Base-by-base conservation (phyloP, 2,113 vertebrate genomes). In the Lucifuga dentata region DNA sequence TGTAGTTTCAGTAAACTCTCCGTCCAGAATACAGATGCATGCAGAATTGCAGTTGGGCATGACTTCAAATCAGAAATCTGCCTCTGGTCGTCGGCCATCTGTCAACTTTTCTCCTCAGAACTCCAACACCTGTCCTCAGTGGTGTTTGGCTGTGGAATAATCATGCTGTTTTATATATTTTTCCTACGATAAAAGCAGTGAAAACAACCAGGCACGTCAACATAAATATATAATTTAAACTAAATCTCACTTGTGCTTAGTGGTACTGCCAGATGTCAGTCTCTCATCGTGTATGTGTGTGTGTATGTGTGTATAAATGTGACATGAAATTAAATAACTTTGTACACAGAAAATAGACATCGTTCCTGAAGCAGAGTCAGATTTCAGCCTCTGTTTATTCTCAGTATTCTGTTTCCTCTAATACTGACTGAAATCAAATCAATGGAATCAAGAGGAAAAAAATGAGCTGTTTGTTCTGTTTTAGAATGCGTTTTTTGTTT, bases 171-270 rank as follows among this genome's bases (percentile, higher is more conserved):
- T 59, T 41, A 26, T 53, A n/a, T 49, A n/a, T 36, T 16, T 11
- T 10, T 9, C 16, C 35, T 43, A 58, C 66, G 39, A 68, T 76
- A 38, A 75, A 78, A 76, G 52, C 26, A 17, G 16, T 45, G 36
- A 50, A 20, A 9, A 3, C 44, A 32, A 53, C 13, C 38, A 19
- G 5, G 26, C 8, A 1, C 44, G 11, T 41, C 21, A 20, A 50
- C 48, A 39, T 38, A 0, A 38, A 39, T 49, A 1, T 15, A 15
- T 12, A 3, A 21, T 41, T 5, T 56, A 41, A 41, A 21, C 21
- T n/a, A 53, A 19, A 5, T 55, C 32, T 49, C 26, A 39, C 2
- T 11, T 40, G 8, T 41, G 23, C 10, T 17, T 0, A 0, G 1
- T 20, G 23, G 45, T 36, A n/a, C 5, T 40, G n/a, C 24, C 46